Evolutionary conservation across 2,888 invertebrate species (phyloP).

Genomic region (Pelosia muscerda): DNA sequence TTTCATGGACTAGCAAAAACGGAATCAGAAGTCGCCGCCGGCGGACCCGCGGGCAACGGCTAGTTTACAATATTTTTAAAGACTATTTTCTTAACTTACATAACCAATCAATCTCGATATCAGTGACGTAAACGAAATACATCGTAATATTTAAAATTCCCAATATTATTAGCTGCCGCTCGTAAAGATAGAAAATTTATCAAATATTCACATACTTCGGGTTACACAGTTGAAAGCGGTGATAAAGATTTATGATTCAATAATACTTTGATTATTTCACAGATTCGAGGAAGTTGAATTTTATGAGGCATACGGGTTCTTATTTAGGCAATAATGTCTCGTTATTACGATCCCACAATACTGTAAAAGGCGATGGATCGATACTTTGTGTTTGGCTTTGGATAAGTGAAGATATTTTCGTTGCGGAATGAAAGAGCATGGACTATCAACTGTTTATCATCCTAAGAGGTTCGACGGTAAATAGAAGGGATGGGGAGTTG

Average conservation of each 20-base stretch:
- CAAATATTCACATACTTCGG: conserved; percentile 77
- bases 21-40: no score
- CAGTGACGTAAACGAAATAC: background rate
- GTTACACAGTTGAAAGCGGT: conserved; percentile 64
- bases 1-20: no score
- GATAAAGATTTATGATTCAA: conserved; percentile 83
- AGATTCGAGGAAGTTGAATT: conserved; percentile 80
- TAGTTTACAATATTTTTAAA: background rate
- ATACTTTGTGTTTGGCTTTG: conserved; percentile 55
- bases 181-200: conserved; percentile 70
- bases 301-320: conserved; percentile 77
- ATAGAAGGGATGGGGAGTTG: conserved; percentile 24
- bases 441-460: conserved; percentile 38
- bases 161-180: conserved; percentile 33
- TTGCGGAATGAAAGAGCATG: conserved; percentile 26
- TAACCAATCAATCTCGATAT: conserved; percentile 3
- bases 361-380: conserved; percentile 62
- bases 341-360: conserved; percentile 66
- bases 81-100: background rate
- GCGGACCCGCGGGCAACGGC: no score
- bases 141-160: conserved; percentile 36
- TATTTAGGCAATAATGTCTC: conserved; percentile 78
- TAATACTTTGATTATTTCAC: conserved; percentile 83
- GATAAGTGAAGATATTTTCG: conserved; percentile 46
- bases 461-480: conserved; percentile 25